phyloP scores from a whole-genome alignment of 2,888 invertebrate species.

The Cephus spinipes region DNA sequence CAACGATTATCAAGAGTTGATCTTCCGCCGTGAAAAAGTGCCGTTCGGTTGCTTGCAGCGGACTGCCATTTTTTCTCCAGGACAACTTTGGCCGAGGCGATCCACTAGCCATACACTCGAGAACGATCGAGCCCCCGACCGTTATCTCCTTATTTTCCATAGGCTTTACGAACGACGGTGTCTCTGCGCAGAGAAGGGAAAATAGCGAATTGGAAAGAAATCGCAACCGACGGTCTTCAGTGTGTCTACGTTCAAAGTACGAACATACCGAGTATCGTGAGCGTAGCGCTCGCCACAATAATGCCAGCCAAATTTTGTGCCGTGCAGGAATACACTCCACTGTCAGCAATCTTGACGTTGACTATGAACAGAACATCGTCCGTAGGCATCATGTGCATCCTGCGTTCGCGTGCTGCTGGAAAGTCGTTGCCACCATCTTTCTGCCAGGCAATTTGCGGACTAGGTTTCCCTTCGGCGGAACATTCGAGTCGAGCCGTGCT shows the following conservation, averaged over 20 bases:
- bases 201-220: not conserved
- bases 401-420: slow-evolving; percentile 92
- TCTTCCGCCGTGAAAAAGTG: slow-evolving; percentile 90
- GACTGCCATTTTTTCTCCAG: slow-evolving; percentile 88
- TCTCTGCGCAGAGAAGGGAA: slow-evolving; percentile 70
- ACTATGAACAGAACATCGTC: slow-evolving; percentile 94
- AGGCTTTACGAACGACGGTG: slow-evolving; percentile 86
- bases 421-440: slow-evolving; percentile 95
- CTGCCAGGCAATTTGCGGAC: slow-evolving; percentile 90
- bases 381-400: slow-evolving; percentile 92
- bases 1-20: slow-evolving; percentile 88
- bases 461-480: slow-evolving; percentile 89
- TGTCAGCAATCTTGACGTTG: slow-evolving; percentile 89
- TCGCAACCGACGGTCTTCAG: not conserved
- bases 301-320: slow-evolving; percentile 91
- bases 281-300: slow-evolving; percentile 86
- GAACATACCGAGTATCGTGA: slow-evolving; percentile 76
- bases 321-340: slow-evolving; percentile 93
- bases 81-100: slow-evolving; percentile 83
- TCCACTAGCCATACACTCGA: slow-evolving; percentile 89
- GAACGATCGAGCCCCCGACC: slow-evolving; percentile 85
- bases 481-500: slow-evolving; percentile 90
- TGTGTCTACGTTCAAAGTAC: not conserved
- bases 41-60: slow-evolving; percentile 79
- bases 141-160: slow-evolving; percentile 88